phyloP scores from a whole-genome alignment of 2,888 invertebrate genomes.

The Monoplex corrugatus region DNA sequence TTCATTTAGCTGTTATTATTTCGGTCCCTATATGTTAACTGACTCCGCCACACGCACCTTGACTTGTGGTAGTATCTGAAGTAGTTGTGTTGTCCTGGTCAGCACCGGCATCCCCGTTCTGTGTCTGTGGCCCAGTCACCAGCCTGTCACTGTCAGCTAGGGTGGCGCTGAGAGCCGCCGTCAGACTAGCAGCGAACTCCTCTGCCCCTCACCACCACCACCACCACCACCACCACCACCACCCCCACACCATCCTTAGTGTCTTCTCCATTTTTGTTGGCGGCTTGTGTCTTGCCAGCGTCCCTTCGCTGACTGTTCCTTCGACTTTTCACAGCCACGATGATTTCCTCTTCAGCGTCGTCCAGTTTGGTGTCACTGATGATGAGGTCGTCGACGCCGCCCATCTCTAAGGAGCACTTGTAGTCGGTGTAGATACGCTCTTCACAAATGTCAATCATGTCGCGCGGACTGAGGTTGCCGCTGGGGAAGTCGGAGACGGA shows the following conservation, averaged over 20 bases:
- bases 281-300: neutral
- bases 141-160: neutral
- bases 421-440: constrained; percentile 41
- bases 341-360: constrained; percentile 23
- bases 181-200: neutral
- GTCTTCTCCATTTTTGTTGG: neutral
- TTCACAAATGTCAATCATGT: constrained; percentile 43
- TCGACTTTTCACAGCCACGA: constrained; percentile 26
- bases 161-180: neutral
- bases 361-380: constrained; percentile 15
- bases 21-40: neutral
- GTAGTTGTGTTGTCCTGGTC: neutral
- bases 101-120: neutral
- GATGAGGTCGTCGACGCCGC: constrained; percentile 41
- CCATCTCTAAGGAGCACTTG: constrained; percentile 33
- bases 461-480: constrained; percentile 21
- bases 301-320: constrained; percentile 28
- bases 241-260: neutral
- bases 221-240: neutral
- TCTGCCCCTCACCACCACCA: neutral
- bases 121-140: neutral
- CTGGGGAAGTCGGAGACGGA: neutral
- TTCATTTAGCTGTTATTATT: no score
- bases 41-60: neutral
- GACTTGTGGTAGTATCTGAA: no score